A percentile compares a stretch with the other conserved stretches of the same genome.
phyloP scores from a whole-genome alignment of 1,140 invertebrate species.

The Platorchestia sp. region DNA sequence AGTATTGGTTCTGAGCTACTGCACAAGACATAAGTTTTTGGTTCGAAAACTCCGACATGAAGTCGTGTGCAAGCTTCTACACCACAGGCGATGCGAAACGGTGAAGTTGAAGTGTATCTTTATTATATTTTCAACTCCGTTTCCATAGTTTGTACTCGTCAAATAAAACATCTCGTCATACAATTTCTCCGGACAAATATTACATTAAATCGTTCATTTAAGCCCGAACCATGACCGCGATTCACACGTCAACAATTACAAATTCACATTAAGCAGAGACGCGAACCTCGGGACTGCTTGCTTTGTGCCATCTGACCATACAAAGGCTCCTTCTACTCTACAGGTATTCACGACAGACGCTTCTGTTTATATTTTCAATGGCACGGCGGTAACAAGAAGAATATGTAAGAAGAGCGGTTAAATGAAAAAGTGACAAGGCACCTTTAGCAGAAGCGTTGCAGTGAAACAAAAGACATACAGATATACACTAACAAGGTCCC shows the following conservation, averaged over 20 bases:
- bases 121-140: conserved; percentile 16
- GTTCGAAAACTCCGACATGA: background rate
- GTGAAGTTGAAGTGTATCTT: background rate
- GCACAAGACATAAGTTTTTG: background rate
- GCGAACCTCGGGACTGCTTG: background rate
- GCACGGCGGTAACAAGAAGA: background rate
- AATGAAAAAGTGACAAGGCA: conserved; percentile 35
- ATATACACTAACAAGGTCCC: conserved; percentile 17
- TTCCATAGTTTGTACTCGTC: background rate
- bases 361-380: background rate
- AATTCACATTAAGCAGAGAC: background rate
- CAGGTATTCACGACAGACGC: background rate
- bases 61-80: background rate
- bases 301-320: background rate
- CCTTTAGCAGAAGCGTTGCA: conserved; percentile 17
- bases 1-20: background rate
- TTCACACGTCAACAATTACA: background rate
- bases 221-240: background rate
- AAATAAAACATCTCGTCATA: conserved; percentile 3
- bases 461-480: conserved; percentile 1
- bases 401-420: background rate
- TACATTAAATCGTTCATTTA: background rate
- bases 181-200: background rate
- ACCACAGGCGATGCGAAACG: background rate
- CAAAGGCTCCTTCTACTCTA: background rate